A percentile compares a stretch with the other conserved stretches of the same genome.
These are phyloP conservation scores for Perizoma affinitatum DNA, from an alignment of 2,888 invertebrate genomes.

Conservation along the genomic window DNA sequence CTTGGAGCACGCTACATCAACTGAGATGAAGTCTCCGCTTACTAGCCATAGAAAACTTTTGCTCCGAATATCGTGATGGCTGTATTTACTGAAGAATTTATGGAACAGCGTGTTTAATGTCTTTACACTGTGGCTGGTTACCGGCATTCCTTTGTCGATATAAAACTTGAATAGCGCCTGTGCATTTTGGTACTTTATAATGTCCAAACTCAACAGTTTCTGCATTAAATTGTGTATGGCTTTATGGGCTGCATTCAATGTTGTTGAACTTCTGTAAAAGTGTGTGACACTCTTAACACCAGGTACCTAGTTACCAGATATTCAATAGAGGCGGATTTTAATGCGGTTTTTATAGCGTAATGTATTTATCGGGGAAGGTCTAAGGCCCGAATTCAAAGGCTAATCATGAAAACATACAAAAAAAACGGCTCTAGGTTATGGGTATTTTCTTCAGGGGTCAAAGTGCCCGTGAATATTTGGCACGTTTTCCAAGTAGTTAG, in stretches of 20 bases:
- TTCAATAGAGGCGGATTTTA: no score
- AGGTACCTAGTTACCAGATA: conserved; percentile 6
- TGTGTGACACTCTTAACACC: not conserved
- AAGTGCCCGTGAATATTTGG: no score
- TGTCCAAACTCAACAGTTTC: conserved; percentile 52
- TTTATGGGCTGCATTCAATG: conserved; percentile 53
- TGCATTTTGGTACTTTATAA: conserved; percentile 57
- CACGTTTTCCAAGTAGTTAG: no score
- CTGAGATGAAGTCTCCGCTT: conserved; percentile 46
- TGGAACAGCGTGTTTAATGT: conserved; percentile 61
- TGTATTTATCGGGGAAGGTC: no score
- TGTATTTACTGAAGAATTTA: conserved; percentile 68
- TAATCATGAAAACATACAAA: no score
- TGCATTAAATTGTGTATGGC: conserved; percentile 65
- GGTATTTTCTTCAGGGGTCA: no score
- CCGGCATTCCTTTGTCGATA: conserved; percentile 70
- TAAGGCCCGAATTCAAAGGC: no score
- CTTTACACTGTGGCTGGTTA: conserved; percentile 57
- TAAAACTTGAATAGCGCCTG: conserved; percentile 69
- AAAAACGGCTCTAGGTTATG: no score
- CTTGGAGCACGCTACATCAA: conserved; percentile 43
- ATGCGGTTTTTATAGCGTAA: no score
- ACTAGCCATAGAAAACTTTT: conserved; percentile 65
- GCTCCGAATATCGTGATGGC: conserved; percentile 51
- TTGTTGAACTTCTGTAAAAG: conserved; percentile 64